Evolutionary conservation across 2,888 invertebrate genomes (phyloP).

Genomic region (Epinotia ramella): DNA sequence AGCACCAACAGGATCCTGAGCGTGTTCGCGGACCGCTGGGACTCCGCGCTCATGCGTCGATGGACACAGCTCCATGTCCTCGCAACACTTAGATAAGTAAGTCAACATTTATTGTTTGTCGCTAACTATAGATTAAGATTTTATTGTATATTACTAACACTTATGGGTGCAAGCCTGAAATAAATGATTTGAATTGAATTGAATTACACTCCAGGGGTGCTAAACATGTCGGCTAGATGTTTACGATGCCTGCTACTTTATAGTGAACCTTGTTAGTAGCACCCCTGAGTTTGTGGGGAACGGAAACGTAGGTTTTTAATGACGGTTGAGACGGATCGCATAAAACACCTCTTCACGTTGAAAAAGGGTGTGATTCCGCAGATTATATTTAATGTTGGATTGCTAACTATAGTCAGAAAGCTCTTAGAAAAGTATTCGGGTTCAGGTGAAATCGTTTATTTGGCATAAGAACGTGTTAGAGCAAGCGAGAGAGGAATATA

Average conservation of each 20-base stretch:
- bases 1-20: too few relatives aligned
- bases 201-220: slow-evolving; percentile 41
- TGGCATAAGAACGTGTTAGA: too few relatives aligned
- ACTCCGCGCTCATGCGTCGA: too few relatives aligned
- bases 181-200: too few relatives aligned
- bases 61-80: too few relatives aligned
- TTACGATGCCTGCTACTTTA: slow-evolving; percentile 40
- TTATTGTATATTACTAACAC: too few relatives aligned
- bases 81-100: too few relatives aligned
- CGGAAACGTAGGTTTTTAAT: slow-evolving; percentile 23
- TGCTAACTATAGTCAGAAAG: background rate
- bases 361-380: background rate
- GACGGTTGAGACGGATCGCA: slow-evolving; percentile 20
- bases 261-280: slow-evolving; percentile 42
- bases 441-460: background rate
- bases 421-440: background rate
- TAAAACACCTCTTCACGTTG: background rate
- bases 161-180: too few relatives aligned
- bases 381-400: background rate
- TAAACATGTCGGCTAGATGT: slow-evolving; percentile 42
- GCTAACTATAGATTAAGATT: too few relatives aligned
- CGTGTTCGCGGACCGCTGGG: too few relatives aligned
- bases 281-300: slow-evolving; percentile 34
- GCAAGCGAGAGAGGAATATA: too few relatives aligned
- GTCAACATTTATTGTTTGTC: too few relatives aligned